Conservation (phyloP, 2,888 invertebrate species). For the Aphrophora alni region DNA sequence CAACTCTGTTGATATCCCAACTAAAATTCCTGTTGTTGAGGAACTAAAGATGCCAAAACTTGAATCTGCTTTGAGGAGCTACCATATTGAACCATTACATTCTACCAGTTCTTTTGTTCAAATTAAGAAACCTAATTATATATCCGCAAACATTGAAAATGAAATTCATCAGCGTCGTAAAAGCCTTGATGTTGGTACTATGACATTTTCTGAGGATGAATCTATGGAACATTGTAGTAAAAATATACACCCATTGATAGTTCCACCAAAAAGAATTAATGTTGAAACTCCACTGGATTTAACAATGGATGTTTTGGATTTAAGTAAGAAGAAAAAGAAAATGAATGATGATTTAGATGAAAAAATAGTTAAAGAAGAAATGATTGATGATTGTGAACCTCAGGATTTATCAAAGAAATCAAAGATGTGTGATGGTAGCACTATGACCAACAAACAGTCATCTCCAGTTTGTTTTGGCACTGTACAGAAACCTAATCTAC, state of each 20-base stretch:
- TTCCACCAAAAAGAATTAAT: conserved; percentile 31
- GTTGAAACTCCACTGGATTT: conserved; percentile 70
- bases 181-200: conserved; percentile 43
- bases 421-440: neutral
- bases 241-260: neutral
- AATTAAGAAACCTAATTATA: neutral
- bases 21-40: neutral
- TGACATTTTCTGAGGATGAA: conserved; percentile 58
- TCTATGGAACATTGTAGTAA: neutral
- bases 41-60: neutral
- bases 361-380: conserved; percentile 51
- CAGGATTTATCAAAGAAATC: conserved; percentile 60
- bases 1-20: neutral
- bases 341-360: conserved; percentile 28
- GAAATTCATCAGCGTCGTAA: conserved; percentile 32
- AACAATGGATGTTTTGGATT: conserved; percentile 80
- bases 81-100: neutral
- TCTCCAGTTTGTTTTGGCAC: neutral
- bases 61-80: neutral
- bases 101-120: neutral
- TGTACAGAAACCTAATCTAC: neutral
- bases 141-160: conserved; percentile 11
- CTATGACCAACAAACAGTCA: neutral
- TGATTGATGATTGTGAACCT: conserved; percentile 55
- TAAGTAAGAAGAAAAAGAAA: conserved; percentile 73